These are phyloP conservation scores for Ametastegia equiseti DNA, from an alignment of 2,888 invertebrate species.

Conservation along the genomic window DNA sequence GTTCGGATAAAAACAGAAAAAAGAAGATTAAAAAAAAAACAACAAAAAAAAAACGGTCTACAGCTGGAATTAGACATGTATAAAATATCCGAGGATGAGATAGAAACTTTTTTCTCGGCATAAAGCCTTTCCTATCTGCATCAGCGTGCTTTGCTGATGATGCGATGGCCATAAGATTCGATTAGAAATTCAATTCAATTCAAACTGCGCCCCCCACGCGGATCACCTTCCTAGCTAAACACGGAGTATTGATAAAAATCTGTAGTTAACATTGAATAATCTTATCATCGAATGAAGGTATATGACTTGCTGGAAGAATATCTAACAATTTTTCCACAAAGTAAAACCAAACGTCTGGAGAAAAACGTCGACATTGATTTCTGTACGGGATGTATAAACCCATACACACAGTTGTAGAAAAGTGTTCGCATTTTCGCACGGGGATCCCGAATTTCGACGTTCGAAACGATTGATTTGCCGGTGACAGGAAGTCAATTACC, in stretches of 20 bases:
- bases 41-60: neutral
- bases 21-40: no score
- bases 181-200: neutral
- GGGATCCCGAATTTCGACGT: neutral
- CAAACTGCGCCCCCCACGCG: neutral
- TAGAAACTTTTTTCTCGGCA: neutral
- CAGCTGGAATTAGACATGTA: neutral
- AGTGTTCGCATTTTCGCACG: neutral
- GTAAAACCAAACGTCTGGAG: neutral
- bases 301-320: no score
- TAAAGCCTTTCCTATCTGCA: neutral
- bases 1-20: neutral
- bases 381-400: neutral
- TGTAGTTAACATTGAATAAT: neutral
- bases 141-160: neutral
- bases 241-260: neutral
- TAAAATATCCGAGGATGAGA: neutral
- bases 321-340: neutral
- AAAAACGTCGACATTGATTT: neutral
- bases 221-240: neutral
- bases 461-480: neutral
- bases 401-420: no score
- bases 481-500: slow-evolving; percentile 5
- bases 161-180: neutral
- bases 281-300: neutral